Conservation (phyloP, 2,113 vertebrate species). For the Channa argus region DNA sequence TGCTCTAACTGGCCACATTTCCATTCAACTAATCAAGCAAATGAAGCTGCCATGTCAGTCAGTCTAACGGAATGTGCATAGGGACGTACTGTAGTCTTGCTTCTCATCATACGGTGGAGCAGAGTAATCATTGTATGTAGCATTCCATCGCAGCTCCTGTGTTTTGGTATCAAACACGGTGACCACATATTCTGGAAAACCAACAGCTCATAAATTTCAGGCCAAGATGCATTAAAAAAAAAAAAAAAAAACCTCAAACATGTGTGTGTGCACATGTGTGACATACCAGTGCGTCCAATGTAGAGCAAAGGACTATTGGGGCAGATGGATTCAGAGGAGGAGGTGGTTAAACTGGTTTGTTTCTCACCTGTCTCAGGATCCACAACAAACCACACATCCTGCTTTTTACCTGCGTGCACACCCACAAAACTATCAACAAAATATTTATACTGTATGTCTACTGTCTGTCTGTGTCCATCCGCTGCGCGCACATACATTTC, state of each 20-base stretch:
- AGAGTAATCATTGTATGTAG: conserved; percentile 93
- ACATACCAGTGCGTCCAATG: conserved; percentile 92
- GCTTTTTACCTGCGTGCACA: conserved; percentile 89
- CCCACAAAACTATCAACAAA: not conserved
- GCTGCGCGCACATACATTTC: not conserved
- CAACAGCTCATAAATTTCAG: not conserved
- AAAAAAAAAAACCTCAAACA: not conserved
- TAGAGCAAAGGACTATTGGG: conserved; percentile 90
- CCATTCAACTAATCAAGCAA: not conserved
- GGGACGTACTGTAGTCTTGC: conserved; percentile 88
- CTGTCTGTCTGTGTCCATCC: not conserved
- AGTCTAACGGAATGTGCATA: not conserved
- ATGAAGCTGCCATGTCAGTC: not conserved
- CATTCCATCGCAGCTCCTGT: conserved; percentile 92
- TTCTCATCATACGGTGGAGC: conserved; percentile 85
- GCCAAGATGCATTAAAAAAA: not conserved
- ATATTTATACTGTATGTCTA: not conserved
- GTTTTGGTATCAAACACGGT: conserved; percentile 96
- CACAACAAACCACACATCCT: conserved; percentile 95
- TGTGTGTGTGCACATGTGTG: not conserved
- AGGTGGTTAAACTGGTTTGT: conserved; percentile 91
- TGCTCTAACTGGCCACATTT: not conserved
- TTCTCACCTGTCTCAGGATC: conserved; percentile 96
- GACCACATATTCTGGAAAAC: conserved; percentile 90
- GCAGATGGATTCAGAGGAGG: conserved; percentile 88